These are phyloP conservation scores for Dicerorhinus sumatrensis DNA, from an alignment of 2,113 vertebrate genomes.

Conservation along the genomic window DNA sequence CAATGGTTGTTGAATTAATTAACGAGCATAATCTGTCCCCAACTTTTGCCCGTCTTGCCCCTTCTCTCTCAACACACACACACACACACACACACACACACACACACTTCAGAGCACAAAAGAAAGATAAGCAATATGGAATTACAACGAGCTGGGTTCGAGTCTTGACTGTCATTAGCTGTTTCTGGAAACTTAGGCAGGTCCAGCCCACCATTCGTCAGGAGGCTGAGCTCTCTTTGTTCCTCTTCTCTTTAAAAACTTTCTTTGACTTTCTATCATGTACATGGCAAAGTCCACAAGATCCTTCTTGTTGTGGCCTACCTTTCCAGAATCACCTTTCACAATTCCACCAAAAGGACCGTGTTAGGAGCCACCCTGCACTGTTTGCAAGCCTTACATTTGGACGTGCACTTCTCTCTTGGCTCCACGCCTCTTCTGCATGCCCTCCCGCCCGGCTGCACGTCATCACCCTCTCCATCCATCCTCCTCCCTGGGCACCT, in stretches of 20 bases:
- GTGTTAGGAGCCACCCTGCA: neutral
- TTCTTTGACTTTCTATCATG: neutral
- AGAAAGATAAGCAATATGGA: neutral
- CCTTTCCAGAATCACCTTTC: neutral
- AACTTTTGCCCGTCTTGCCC: too few species aligned
- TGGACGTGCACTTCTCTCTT: neutral
- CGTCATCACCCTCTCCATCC: rapidly evolving
- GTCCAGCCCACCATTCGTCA: neutral
- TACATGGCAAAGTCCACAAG: neutral
- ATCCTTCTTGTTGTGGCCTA: neutral
- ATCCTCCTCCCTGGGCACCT: too few species aligned
- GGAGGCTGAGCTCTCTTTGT: neutral
- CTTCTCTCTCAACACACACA: neutral
- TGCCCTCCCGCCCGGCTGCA: neutral
- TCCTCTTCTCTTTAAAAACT: neutral
- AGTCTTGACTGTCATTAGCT: neutral
- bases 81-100: neutral
- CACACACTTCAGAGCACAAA: neutral
- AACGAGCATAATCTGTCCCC: neutral
- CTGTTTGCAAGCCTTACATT: neutral
- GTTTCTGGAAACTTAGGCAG: neutral
- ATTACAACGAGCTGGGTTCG: neutral
- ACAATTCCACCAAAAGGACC: neutral
- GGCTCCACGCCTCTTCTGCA: rapidly evolving
- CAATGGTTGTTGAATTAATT: neutral